A percentile compares a stretch with the other conserved stretches of the same genome.
Evolutionary conservation across 2,888 invertebrate species (phyloP).

Genomic region (Leptogaster cylindrica): DNA sequence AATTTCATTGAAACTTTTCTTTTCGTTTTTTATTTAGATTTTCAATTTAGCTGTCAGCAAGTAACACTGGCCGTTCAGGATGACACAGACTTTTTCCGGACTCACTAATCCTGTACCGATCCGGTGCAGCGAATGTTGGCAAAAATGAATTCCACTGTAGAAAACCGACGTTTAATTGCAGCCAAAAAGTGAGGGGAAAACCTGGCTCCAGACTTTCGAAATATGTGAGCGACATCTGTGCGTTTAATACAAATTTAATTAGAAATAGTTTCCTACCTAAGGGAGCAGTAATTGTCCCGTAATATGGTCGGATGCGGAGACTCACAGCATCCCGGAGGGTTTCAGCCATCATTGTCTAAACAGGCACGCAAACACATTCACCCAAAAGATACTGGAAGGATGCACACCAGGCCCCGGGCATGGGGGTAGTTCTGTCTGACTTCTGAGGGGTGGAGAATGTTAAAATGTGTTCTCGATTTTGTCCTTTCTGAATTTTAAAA

Average conservation of each 20-base stretch:
- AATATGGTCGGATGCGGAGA: conserved; percentile 8
- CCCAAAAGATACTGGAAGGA: neutral
- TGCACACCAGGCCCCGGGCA: neutral
- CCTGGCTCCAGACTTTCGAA: conserved; percentile 18
- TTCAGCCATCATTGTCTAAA: conserved; percentile 22
- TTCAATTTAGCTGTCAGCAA: conserved; percentile 46
- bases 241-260: conserved; percentile 47
- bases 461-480: conserved; percentile 25
- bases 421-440: neutral
- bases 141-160: conserved; percentile 20
- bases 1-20: conserved; percentile 40
- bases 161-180: conserved; percentile 39
- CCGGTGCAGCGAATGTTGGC: conserved; percentile 22
- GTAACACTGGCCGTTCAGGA: conserved; percentile 40
- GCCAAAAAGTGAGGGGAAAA: conserved; percentile 4
- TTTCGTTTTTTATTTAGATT: too few relatives aligned
- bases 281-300: conserved; percentile 33
- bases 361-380: conserved; percentile 2
- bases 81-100: conserved; percentile 33
- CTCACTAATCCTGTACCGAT: conserved; percentile 3
- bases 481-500: conserved; percentile 40
- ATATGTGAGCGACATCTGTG: conserved; percentile 46
- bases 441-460: neutral
- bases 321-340: conserved; percentile 9
- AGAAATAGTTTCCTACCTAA: conserved; percentile 43